These are phyloP conservation scores for Diabrotica balteata DNA, from an alignment of 2,888 invertebrate species.

Conservation along the genomic window DNA sequence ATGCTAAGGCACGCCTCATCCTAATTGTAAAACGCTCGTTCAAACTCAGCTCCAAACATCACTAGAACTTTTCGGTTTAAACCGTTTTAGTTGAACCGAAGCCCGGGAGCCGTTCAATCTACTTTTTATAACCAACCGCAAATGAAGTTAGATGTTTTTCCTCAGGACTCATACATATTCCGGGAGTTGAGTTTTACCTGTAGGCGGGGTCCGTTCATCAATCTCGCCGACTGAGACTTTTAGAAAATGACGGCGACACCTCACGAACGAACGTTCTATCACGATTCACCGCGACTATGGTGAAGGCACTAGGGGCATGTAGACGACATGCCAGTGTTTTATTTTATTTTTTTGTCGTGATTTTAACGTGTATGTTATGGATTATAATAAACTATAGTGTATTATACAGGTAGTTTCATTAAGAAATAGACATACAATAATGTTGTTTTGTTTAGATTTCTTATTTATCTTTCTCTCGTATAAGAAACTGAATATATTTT, in stretches of 20 bases:
- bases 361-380: no score
- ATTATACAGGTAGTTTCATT: no score
- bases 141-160: constrained; percentile 27
- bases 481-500: no score
- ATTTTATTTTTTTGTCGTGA: no score
- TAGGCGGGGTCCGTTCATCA: constrained; percentile 22
- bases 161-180: constrained; percentile 24
- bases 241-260: constrained; percentile 18
- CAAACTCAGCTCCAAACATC: constrained; percentile 7
- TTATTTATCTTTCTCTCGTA: no score
- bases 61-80: constrained; percentile 9
- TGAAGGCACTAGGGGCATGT: no score
- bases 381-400: no score
- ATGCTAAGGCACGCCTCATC: no score
- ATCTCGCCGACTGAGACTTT: constrained; percentile 16
- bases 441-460: no score
- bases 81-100: constrained; percentile 8
- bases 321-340: no score
- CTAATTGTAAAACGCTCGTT: no score
- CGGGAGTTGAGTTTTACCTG: constrained; percentile 25
- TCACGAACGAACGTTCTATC: constrained; percentile 17
- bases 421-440: no score
- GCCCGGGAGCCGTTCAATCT: constrained; percentile 19
- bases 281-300: neutral
- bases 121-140: constrained; percentile 18